Percentiles rank a stretch among this genome's conserved stretches.
phyloP scores from a whole-genome alignment of 1,140 invertebrate species.

The Heliothis subflexa region DNA sequence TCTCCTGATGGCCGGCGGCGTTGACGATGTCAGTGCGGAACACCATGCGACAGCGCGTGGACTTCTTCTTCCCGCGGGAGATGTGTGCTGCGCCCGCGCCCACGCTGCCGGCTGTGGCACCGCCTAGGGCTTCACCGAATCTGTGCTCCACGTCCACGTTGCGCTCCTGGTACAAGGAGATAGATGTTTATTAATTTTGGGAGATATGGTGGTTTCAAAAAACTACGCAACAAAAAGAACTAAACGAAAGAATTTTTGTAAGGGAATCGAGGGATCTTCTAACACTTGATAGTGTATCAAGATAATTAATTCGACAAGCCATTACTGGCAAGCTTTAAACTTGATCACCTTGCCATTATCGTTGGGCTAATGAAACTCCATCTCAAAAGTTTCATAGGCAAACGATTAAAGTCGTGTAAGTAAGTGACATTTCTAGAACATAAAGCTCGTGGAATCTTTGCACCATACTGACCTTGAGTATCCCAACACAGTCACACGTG shows the following conservation, averaged over 20 bases:
- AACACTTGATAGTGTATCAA: no score
- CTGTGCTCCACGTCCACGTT: constrained; percentile 98
- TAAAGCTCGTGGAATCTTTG: background rate
- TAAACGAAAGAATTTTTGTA: no score
- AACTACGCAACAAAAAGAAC: no score
- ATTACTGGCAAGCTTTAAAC: no score
- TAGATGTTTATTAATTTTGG: background rate
- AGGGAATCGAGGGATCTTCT: no score
- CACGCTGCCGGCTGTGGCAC: constrained; percentile 82
- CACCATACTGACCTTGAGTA: constrained; percentile 86
- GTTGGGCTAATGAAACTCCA: no score
- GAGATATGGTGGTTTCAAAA: background rate
- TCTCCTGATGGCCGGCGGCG: constrained; percentile 91
- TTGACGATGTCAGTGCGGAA: constrained; percentile 94
- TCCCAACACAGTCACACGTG: constrained; percentile 95
- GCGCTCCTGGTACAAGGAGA: constrained; percentile 91
- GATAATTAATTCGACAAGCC: no score
- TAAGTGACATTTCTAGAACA: background rate
- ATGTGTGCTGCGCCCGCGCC: constrained; percentile 87
- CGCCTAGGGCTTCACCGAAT: constrained; percentile 89
- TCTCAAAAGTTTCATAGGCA: no score
- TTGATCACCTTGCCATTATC: no score
- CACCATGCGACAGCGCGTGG: constrained; percentile 97
- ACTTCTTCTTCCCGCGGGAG: constrained; percentile 96
- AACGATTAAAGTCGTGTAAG: background rate